phyloP scores from a whole-genome alignment of 2,888 invertebrate species.

The Urechis unicinctus region DNA sequence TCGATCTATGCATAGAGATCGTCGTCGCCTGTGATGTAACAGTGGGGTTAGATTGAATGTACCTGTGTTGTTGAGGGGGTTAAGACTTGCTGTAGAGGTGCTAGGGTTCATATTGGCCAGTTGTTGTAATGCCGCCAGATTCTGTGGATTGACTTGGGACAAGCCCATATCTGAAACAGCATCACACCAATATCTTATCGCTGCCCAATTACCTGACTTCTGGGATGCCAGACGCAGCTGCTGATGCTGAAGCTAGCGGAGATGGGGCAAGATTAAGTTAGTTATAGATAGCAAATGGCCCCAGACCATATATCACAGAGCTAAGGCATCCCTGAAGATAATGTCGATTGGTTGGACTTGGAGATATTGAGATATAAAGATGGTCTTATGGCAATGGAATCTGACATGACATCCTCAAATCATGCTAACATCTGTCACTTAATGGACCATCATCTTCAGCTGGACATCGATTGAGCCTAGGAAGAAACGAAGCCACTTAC shows the following conservation, averaged over 20 bases:
- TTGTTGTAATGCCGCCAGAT: constrained; percentile 69
- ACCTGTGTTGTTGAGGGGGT: no score
- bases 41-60: no score
- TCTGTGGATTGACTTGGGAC: constrained; percentile 62
- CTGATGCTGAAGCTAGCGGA: not conserved
- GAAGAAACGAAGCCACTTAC: constrained; percentile 2
- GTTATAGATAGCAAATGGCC: no score
- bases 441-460: not conserved
- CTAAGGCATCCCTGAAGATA: not conserved
- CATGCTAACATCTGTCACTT: not conserved
- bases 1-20: no score
- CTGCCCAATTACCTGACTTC: no score
- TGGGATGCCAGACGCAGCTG: not conserved
- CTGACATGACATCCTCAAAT: not conserved
- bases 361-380: no score
- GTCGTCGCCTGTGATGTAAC: no score
- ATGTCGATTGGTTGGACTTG: no score
- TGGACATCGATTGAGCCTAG: not conserved
- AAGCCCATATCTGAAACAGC: not conserved
- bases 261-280: no score
- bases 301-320: no score
- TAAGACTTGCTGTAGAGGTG: no score
- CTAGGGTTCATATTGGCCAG: constrained; percentile 16
- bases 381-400: no score
- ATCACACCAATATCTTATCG: not conserved